Conservation (phyloP, 2,113 vertebrate species). For the Erinaceus europaeus region DNA sequence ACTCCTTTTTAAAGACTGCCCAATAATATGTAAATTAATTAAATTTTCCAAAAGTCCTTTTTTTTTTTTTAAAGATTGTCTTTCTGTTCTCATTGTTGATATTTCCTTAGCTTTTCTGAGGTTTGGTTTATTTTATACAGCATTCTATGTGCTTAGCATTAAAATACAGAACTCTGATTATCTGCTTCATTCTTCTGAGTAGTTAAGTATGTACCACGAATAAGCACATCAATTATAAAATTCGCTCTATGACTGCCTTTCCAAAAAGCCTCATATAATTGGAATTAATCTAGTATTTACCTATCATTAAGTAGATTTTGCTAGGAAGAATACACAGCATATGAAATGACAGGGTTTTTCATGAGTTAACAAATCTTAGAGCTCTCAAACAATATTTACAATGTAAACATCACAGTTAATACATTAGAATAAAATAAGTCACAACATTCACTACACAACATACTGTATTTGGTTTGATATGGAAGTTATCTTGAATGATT, state of each 20-base stretch:
- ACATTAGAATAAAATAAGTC: conserved; percentile 88
- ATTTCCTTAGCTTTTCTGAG: conserved; percentile 36
- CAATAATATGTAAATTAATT: conserved; percentile 17
- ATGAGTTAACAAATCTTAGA: conserved; percentile 83
- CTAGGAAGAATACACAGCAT: conserved; percentile 85
- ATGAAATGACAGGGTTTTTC: conserved; percentile 80
- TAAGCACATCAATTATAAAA: conserved; percentile 38
- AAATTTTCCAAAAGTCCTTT: neutral
- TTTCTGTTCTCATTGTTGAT: neutral
- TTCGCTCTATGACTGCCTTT: conserved; percentile 18
- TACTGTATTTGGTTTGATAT: conserved; percentile 87
- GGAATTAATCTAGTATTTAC: conserved; percentile 67
- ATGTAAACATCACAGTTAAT: conserved; percentile 91
- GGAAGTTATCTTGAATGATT: conserved; percentile 88
- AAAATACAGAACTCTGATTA: conserved; percentile 23
- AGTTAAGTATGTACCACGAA: conserved; percentile 48
- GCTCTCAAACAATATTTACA: conserved; percentile 90
- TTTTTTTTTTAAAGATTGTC: neutral
- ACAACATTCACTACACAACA: conserved; percentile 87
- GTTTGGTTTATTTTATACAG: conserved; percentile 25
- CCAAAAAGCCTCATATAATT: conserved; percentile 59
- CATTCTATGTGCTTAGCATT: conserved; percentile 14
- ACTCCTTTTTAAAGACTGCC: conserved; percentile 12
- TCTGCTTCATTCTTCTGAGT: conserved; percentile 32
- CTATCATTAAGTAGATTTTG: conserved; percentile 83